Percentiles rank a stretch among this genome's conserved stretches.
These are phyloP conservation scores for Coleophora deauratella DNA, from an alignment of 2,888 invertebrate genomes.

Conservation along the genomic window DNA sequence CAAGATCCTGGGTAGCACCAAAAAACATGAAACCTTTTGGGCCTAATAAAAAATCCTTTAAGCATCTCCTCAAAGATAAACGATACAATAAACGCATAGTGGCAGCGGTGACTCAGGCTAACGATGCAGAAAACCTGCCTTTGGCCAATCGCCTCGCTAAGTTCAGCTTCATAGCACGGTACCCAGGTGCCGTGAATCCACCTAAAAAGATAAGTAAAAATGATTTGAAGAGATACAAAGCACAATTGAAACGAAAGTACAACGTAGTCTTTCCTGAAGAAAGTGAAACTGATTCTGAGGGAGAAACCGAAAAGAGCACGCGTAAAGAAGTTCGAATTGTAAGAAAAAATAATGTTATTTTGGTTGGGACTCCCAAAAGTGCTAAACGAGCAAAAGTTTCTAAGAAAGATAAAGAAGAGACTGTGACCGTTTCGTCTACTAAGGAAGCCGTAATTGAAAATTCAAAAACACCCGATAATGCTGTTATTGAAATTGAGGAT, in stretches of 20 bases:
- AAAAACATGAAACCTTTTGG: slow-evolving; percentile 46
- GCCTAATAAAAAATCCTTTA: slow-evolving; percentile 23
- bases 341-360: slow-evolving; percentile 25
- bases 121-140: slow-evolving; percentile 45
- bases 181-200: slow-evolving; percentile 46
- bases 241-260: slow-evolving; percentile 38
- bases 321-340: too few species aligned
- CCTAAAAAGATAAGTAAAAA: slow-evolving; percentile 41
- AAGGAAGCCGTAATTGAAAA: slow-evolving; percentile 10
- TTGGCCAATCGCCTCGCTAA: slow-evolving; percentile 44
- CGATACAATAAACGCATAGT: slow-evolving; percentile 40
- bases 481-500: background rate
- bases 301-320: slow-evolving; percentile 2
- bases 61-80: slow-evolving; percentile 12
- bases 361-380: slow-evolving; percentile 24
- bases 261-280: slow-evolving; percentile 41
- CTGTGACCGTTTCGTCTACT: background rate
- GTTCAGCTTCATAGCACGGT: slow-evolving; percentile 61
- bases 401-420: background rate
- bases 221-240: slow-evolving; percentile 35
- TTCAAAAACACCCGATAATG: slow-evolving; percentile 1
- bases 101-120: slow-evolving; percentile 47
- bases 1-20: slow-evolving; percentile 61
- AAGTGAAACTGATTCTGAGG: slow-evolving; percentile 32
- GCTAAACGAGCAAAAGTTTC: slow-evolving; percentile 21